A percentile compares a stretch with the other conserved stretches of the same genome.
phyloP scores from a whole-genome alignment of 2,797 vertebrate species.

The Anas acuta region DNA sequence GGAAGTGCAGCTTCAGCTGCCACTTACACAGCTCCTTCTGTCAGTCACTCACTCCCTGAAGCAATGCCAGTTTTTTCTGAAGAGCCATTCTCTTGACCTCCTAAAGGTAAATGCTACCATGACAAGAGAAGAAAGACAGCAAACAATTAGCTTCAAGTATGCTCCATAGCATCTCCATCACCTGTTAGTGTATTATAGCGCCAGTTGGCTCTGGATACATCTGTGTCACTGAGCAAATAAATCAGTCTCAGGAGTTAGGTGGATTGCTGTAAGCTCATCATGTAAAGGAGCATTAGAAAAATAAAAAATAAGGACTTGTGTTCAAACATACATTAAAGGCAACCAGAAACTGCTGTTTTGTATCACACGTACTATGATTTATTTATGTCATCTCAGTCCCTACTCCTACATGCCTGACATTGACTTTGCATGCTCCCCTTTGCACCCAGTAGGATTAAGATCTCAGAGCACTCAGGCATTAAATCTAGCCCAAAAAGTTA shows the following conservation, averaged over 20 bases:
- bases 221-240: neutral
- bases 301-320: neutral
- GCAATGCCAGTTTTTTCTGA: neutral
- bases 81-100: neutral
- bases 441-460: neutral
- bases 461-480: neutral
- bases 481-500: neutral
- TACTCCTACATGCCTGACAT: neutral
- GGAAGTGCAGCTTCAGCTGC: constrained; percentile 21
- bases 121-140: constrained; percentile 20
- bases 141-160: neutral
- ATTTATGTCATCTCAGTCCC: neutral
- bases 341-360: neutral
- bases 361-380: neutral
- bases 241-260: neutral
- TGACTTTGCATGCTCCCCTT: neutral
- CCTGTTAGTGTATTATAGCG: neutral
- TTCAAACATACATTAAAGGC: neutral
- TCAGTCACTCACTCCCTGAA: constrained; percentile 22
- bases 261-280: neutral
- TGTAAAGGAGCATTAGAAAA: neutral
- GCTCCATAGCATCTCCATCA: neutral
- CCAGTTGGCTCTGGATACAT: neutral
- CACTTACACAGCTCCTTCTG: constrained; percentile 37
- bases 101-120: constrained; percentile 24